These are phyloP conservation scores for Siniperca scherzeri DNA, from an alignment of 2,797 vertebrate genomes.

Conservation along the genomic window DNA sequence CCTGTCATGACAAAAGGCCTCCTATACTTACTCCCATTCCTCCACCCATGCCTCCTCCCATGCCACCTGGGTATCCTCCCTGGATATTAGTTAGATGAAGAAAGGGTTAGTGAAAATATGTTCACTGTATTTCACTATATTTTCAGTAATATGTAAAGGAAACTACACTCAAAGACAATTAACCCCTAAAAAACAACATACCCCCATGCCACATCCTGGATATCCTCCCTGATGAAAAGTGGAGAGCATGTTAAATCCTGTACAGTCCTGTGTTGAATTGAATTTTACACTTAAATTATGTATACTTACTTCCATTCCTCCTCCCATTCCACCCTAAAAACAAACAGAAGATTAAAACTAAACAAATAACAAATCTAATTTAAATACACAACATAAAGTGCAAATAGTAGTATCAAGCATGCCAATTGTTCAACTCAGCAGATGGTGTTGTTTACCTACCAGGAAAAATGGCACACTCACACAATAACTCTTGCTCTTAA, in stretches of 20 bases:
- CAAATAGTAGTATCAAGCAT: not conserved
- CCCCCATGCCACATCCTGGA: constrained; percentile 63
- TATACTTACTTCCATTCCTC: constrained; percentile 60
- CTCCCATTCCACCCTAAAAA: constrained; percentile 62
- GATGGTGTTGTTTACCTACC: too few relatives aligned
- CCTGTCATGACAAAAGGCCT: not conserved
- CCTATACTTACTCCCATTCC: constrained; percentile 31
- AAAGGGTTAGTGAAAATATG: not conserved
- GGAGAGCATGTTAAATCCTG: not conserved
- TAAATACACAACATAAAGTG: not conserved
- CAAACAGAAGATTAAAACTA: constrained; percentile 10
- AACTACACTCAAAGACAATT: not conserved
- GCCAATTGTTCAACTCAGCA: not conserved
- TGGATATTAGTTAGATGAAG: constrained; percentile 14
- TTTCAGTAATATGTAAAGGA: not conserved
- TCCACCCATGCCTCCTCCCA: constrained; percentile 48
- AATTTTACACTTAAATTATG: not conserved
- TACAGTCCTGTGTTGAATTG: not conserved
- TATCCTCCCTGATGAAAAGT: constrained; percentile 64
- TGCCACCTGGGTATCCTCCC: constrained; percentile 69
- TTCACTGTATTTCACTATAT: not conserved
- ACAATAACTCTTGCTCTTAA: not conserved
- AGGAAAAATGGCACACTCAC: too few relatives aligned
- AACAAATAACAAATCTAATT: not conserved
- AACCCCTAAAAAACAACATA: constrained; percentile 35